These are phyloP conservation scores for Ridgeia piscesae DNA, from an alignment of 1,140 invertebrate species.

Conservation along the genomic window DNA sequence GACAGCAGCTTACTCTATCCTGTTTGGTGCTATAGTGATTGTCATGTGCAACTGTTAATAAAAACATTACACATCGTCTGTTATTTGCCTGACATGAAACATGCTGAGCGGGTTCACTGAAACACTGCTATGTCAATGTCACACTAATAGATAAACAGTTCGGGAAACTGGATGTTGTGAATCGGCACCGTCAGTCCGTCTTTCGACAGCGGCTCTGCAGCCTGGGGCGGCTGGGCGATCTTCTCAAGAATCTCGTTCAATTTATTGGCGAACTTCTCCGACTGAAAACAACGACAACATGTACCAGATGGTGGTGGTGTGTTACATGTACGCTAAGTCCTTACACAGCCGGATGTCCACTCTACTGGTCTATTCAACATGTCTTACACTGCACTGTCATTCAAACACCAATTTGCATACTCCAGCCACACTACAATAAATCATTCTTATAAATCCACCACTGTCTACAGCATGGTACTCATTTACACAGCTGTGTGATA, in stretches of 20 bases:
- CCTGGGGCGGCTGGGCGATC: conserved; percentile 58
- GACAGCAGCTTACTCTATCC: too few species aligned
- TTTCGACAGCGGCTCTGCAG: conserved; percentile 24
- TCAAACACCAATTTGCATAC: too few species aligned
- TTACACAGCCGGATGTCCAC: too few species aligned
- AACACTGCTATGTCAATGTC: neutral
- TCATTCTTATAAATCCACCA: too few species aligned
- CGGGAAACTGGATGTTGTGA: conserved; percentile 86
- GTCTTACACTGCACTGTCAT: too few species aligned
- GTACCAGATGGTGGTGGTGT: neutral
- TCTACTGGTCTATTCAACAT: too few species aligned
- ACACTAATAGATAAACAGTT: conserved; percentile 72
- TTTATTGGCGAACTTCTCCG: conserved; percentile 83
- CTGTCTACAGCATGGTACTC: too few species aligned
- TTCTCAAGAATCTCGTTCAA: conserved; percentile 88
- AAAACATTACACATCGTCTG: neutral
- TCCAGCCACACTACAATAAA: too few species aligned
- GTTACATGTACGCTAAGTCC: too few species aligned
- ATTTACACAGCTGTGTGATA: too few species aligned
- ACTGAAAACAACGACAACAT: conserved; percentile 63
- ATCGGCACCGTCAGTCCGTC: conserved; percentile 44
- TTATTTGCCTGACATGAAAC: neutral
- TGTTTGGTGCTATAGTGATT: too few species aligned
- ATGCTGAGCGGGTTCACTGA: neutral
- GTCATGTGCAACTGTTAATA: neutral